A percentile compares a stretch with the other conserved stretches of the same genome.
phyloP scores from a whole-genome alignment of 1,140 invertebrate species.

The Brachionus calyciflorus region DNA sequence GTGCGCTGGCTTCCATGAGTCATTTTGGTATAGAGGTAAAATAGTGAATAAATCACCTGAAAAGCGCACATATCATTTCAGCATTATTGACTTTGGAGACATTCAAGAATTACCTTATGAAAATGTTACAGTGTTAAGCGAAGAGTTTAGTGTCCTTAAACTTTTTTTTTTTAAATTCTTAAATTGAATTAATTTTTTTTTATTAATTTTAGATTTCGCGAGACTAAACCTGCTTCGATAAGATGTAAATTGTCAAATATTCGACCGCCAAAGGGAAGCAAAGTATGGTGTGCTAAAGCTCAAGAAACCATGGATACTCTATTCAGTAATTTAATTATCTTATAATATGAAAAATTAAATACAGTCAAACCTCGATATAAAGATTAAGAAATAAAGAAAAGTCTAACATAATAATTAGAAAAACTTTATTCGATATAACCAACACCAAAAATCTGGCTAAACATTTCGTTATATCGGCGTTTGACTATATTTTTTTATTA shows the following conservation, averaged over 20 bases:
- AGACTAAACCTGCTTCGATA: constrained; percentile 16
- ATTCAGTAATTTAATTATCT: no score
- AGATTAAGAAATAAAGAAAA: no score
- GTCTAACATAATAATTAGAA: no score
- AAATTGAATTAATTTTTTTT: not conserved
- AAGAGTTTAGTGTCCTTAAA: constrained; percentile 7
- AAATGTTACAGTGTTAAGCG: not conserved
- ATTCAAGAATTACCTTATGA: constrained; percentile 25
- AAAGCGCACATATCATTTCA: constrained; percentile 29
- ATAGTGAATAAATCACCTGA: constrained; percentile 2
- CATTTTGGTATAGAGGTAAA: constrained; percentile 26
- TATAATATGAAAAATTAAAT: no score
- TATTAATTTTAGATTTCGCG: constrained; percentile 2
- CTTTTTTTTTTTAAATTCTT: not conserved
- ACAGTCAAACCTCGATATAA: no score
- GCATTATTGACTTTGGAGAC: constrained; percentile 30
- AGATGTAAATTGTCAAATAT: constrained; percentile 17
- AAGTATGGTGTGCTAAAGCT: not conserved
- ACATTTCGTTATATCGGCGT: no score
- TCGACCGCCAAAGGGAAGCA: not conserved
- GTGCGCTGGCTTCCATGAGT: constrained; percentile 8
- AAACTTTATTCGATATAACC: no score
- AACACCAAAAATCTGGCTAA: no score
- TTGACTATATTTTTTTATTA: no score
- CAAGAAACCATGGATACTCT: not conserved